phyloP scores from a whole-genome alignment of 2,113 vertebrate species.

The Ailuropoda melanoleuca region DNA sequence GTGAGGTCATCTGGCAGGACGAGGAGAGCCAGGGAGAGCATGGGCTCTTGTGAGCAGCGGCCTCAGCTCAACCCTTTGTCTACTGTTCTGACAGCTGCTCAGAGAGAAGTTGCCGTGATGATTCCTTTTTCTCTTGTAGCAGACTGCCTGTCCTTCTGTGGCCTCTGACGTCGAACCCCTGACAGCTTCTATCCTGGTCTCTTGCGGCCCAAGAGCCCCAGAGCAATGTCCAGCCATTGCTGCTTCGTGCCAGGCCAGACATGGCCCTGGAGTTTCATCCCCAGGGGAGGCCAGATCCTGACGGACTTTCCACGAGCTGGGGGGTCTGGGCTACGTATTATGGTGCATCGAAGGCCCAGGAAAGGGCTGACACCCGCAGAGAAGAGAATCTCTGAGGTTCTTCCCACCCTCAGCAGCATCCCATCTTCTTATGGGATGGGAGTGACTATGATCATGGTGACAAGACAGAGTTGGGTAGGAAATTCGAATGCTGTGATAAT shows the following conservation, averaged over 20 bases:
- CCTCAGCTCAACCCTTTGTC: not conserved
- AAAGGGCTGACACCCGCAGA: not conserved
- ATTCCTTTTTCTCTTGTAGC: fast-evolving
- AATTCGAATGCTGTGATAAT: not conserved
- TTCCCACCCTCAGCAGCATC: not conserved
- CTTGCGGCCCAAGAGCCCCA: not conserved
- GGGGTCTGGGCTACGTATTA: not conserved
- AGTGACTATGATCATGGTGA: not conserved
- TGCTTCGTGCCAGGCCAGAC: fast-evolving
- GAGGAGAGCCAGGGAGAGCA: not conserved
- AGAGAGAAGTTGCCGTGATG: not conserved
- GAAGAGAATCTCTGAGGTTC: not conserved
- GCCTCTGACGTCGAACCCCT: not conserved
- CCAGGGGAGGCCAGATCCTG: not conserved
- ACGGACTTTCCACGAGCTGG: not conserved
- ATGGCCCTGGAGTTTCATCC: fast-evolving
- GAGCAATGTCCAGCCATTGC: not conserved
- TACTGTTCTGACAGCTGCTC: not conserved
- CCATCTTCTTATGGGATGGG: not conserved
- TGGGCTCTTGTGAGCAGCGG: not conserved
- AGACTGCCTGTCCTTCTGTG: fast-evolving
- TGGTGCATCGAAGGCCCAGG: not conserved
- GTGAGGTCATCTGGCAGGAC: not conserved
- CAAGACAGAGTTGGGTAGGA: not conserved
- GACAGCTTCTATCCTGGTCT: not conserved